phyloP scores from a whole-genome alignment of 1,140 invertebrate genomes.

The Cydia strobilella region DNA sequence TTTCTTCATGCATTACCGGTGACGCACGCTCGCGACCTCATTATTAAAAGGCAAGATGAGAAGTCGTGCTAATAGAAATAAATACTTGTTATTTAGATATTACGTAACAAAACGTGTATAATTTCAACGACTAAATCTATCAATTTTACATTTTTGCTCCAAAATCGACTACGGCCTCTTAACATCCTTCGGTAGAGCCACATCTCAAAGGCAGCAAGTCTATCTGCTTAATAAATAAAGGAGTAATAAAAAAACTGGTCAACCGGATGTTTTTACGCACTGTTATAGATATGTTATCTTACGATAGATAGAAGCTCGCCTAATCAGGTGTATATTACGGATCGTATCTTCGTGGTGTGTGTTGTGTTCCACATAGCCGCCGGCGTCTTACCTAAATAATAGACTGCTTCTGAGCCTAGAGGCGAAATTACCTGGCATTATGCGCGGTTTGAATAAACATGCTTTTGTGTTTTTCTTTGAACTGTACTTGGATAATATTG shows the following conservation, averaged over 20 bases:
- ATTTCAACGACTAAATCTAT: too few species aligned
- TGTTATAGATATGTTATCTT: neutral
- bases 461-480: conserved; percentile 19
- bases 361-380: conserved; percentile 6
- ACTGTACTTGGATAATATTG: neutral
- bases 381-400: conserved; percentile 15
- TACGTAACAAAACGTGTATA: too few species aligned
- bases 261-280: neutral
- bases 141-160: too few species aligned
- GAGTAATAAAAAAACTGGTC: neutral
- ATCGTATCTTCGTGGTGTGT: neutral
- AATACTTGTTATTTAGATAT: too few species aligned
- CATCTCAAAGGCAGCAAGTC: too few species aligned
- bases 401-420: conserved; percentile 1
- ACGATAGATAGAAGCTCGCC: neutral
- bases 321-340: conserved; percentile 24
- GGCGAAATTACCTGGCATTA: conserved; percentile 22
- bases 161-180: too few species aligned
- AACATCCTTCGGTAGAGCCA: too few species aligned
- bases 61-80: too few species aligned
- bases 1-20: too few species aligned
- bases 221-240: too few species aligned
- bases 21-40: too few species aligned
- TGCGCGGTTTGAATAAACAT: conserved; percentile 19
- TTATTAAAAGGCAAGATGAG: too few species aligned